Evolutionary conservation across 2,888 invertebrate species (phyloP).

Genomic region (Ctenicera cuprea): DNA sequence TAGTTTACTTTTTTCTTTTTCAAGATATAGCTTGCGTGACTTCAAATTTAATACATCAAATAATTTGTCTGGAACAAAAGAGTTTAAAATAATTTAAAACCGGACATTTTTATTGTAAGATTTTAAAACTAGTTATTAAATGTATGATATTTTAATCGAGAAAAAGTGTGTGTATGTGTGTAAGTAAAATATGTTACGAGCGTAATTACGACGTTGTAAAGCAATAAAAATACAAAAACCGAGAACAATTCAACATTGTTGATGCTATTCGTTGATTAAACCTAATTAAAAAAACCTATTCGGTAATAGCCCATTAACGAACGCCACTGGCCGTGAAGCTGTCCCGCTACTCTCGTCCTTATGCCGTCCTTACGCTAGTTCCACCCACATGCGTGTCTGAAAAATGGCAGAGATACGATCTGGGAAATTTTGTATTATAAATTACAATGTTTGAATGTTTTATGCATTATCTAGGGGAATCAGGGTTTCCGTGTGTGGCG

Average conservation of each 20-base stretch:
- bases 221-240: constrained; percentile 56
- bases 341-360: constrained; percentile 55
- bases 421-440: constrained; percentile 62
- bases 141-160: constrained; percentile 33
- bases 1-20: constrained; percentile 33
- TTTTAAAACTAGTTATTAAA: not conserved
- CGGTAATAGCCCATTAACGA: constrained; percentile 64
- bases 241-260: constrained; percentile 64
- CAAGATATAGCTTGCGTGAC: constrained; percentile 43
- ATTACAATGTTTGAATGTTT: constrained; percentile 63
- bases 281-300: constrained; percentile 65
- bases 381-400: constrained; percentile 56
- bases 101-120: not conserved
- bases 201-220: constrained; percentile 43
- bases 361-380: constrained; percentile 57
- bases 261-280: constrained; percentile 65
- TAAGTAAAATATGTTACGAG: constrained; percentile 40
- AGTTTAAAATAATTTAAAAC: constrained; percentile 1
- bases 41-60: constrained; percentile 31
- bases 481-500: constrained; percentile 61
- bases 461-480: constrained; percentile 60
- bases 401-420: constrained; percentile 60
- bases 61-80: constrained; percentile 38
- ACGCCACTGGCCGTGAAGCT: constrained; percentile 64
- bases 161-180: not conserved